A percentile compares a stretch with the other conserved stretches of the same genome.
Evolutionary conservation across 2,888 invertebrate genomes (phyloP).

Genomic region (Iselma pallidipennis): DNA sequence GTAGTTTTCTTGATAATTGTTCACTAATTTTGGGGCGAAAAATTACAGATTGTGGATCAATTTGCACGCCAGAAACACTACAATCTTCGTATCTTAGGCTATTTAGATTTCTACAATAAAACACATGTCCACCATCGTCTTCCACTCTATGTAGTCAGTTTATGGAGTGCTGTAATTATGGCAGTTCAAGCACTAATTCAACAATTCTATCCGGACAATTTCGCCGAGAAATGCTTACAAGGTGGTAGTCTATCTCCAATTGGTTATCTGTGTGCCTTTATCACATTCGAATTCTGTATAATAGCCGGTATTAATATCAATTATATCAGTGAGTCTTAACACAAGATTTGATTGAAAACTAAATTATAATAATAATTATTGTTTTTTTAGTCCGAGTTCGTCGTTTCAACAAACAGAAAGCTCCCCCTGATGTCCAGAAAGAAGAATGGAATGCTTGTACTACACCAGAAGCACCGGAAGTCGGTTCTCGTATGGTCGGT

Average conservation of each 20-base stretch:
- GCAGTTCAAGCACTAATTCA: conserved; percentile 62
- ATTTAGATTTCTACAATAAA: conserved; percentile 69
- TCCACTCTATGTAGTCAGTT: conserved; percentile 65
- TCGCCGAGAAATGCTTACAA: conserved; percentile 59
- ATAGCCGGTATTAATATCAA: conserved; percentile 57
- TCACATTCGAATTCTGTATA: conserved; percentile 59
- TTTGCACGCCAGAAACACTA: conserved; percentile 64
- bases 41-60: conserved; percentile 61
- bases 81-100: conserved; percentile 65
- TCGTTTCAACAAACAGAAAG: conserved; percentile 63
- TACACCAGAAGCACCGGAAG: conserved; percentile 59
- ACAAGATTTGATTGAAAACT: neutral
- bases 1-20: neutral
- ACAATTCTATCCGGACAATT: conserved; percentile 61
- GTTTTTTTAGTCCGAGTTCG: conserved; percentile 60
- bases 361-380: neutral
- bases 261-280: conserved; percentile 62
- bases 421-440: conserved; percentile 66
- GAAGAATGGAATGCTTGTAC: conserved; percentile 63
- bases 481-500: conserved; percentile 57
- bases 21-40: neutral
- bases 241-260: conserved; percentile 60
- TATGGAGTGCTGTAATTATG: conserved; percentile 64
- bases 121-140: conserved; percentile 63
- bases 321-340: conserved; percentile 59